Conservation (phyloP, 2,797 vertebrate species). For the Eptatretus atami region DNA sequence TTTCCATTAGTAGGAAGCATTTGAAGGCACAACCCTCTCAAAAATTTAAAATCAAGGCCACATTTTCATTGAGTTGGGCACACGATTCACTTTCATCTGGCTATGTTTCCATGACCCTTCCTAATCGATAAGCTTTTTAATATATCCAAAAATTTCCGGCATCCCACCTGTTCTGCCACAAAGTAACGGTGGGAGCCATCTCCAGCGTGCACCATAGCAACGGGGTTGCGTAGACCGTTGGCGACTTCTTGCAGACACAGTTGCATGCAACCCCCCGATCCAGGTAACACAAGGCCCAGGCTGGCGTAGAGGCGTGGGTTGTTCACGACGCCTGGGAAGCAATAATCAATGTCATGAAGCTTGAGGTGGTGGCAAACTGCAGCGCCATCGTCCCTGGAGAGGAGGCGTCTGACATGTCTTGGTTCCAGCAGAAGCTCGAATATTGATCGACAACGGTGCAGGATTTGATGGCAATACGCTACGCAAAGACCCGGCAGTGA, state of each 20-base stretch:
- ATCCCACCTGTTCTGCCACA: constrained; percentile 37
- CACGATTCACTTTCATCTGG: background rate
- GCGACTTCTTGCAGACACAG: constrained; percentile 53
- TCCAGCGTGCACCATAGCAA: constrained; percentile 57
- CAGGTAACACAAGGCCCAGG: constrained; percentile 30
- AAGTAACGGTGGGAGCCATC: constrained; percentile 73
- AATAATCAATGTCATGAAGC: constrained; percentile 50
- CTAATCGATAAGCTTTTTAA: background rate
- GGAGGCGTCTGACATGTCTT: constrained; percentile 14
- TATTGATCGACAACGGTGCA: constrained; percentile 29
- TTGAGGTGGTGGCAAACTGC: constrained; percentile 30
- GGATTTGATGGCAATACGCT: constrained; percentile 39
- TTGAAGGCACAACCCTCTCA: no score
- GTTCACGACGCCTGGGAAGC: constrained; percentile 40
- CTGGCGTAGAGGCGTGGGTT: constrained; percentile 28
- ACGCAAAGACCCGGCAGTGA: constrained; percentile 54
- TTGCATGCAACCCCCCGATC: constrained; percentile 45
- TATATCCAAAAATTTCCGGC: background rate
- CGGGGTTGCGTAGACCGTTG: constrained; percentile 43
- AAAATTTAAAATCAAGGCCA: no score
- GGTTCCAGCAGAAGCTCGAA: constrained; percentile 25
- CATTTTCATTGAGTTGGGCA: background rate
- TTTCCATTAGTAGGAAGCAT: no score
- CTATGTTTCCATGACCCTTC: background rate
- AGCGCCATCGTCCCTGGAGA: constrained; percentile 18